Evolutionary conservation across 2,113 vertebrate genomes (phyloP).

Genomic region (Progne subis): DNA sequence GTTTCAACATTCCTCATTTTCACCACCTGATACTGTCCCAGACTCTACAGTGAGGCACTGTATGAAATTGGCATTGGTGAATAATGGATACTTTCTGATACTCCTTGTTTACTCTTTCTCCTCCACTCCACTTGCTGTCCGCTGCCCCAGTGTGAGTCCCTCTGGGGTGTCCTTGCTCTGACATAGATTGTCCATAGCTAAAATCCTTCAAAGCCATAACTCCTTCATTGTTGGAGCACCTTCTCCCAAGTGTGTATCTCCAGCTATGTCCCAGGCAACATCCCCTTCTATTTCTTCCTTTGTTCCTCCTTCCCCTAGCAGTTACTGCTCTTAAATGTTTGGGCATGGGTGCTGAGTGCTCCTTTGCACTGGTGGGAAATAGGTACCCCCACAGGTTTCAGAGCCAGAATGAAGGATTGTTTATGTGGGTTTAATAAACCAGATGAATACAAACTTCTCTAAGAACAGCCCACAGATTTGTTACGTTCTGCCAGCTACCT

Average conservation of each 20-base stretch:
- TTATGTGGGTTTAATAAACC: not conserved
- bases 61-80: not conserved
- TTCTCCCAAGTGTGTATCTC: not conserved
- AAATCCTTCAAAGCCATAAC: not conserved
- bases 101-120: not conserved
- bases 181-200: not conserved
- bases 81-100: not conserved
- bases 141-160: not conserved
- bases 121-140: not conserved
- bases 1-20: not conserved
- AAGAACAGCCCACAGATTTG: not conserved
- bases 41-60: not conserved
- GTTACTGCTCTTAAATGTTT: not conserved
- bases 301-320: not conserved
- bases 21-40: not conserved
- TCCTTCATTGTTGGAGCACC: not conserved
- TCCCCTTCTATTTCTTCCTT: not conserved
- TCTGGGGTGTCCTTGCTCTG: not conserved
- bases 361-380: not conserved
- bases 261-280: not conserved
- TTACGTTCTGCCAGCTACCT: not conserved
- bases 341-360: not conserved
- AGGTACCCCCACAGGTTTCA: not conserved
- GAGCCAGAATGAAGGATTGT: not conserved
- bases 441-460: not conserved